Base-by-base conservation (phyloP, 1,140 invertebrate genomes). In the Cydia splendana region DNA sequence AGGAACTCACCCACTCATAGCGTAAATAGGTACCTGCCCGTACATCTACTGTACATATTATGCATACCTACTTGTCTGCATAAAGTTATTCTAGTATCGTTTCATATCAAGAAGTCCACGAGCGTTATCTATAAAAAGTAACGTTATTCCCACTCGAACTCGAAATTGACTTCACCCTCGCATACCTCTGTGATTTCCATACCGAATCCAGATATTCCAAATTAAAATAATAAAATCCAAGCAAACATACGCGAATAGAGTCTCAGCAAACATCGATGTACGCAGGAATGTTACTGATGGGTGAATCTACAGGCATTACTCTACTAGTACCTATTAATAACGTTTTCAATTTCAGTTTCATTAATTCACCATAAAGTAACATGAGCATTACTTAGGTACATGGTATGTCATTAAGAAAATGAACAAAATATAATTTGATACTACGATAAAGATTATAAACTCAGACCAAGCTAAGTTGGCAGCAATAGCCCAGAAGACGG, bases 181-280 rank as follows among this genome's bases (percentile, higher is more conserved):
- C 57, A 24, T 62, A 62, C 57, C 57, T 62, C 57, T 18, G 53
- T 2, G 20, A 24, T 62, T 62, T 62, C 20, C 57, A 20, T 62
- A n/a, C 9, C 20, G 6, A 62, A 62, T 18, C 48, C 53, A 57
- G n/a, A 57, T 53, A 53, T 57, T 57, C 53, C 10, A 71, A 71
- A 42, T 71, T 71, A 71, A 42, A 71, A 71, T n/a, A 71, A 45
- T 71, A 71, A 71, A 71, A 71, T 71, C 67, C 15, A 5, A n/a
- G n/a, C 30, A 38, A 71, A 38, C 34, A 71, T 71, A 34, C 34
- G 34, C 15, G 67, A 71, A 42, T 71, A 71, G 65, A 18, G 13
- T 71, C 67, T 38, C 6, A 0, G 67, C 67, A 71, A 71, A 71
- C 67, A 71, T 38, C 28, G 65, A 34, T n/a, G 65, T n/a, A n/a